A percentile compares a stretch with the other conserved stretches of the same genome.
These are phyloP conservation scores for Rhimphoctona megacephalus DNA, from an alignment of 2,888 invertebrate species.

Conservation along the genomic window DNA sequence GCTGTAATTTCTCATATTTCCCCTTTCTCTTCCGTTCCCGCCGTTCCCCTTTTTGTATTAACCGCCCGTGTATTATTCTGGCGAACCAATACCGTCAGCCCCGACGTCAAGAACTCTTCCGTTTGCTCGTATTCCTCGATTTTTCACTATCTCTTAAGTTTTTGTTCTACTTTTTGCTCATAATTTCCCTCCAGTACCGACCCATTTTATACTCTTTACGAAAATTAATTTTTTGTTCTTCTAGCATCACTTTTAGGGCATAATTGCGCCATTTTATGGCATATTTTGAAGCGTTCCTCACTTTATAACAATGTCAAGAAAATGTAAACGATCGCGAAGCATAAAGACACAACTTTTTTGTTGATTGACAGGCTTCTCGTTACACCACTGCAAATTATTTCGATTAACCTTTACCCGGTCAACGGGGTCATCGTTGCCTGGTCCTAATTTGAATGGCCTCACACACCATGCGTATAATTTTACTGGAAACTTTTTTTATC, in stretches of 20 bases:
- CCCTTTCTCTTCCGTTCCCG: slow-evolving; percentile 9
- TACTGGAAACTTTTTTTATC: too few relatives aligned
- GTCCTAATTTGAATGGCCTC: too few relatives aligned
- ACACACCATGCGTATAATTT: too few relatives aligned
- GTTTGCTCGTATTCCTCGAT: slow-evolving; percentile 21
- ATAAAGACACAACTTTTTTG: too few relatives aligned
- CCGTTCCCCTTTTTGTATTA: slow-evolving; percentile 40
- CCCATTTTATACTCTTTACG: background rate
- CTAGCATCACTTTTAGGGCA: background rate
- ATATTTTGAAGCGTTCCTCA: too few relatives aligned
- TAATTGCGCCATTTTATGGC: background rate
- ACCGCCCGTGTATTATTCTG: slow-evolving; percentile 50
- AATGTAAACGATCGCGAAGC: too few relatives aligned
- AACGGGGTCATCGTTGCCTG: too few relatives aligned
- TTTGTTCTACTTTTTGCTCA: background rate
- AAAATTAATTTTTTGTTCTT: background rate
- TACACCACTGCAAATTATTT: too few relatives aligned
- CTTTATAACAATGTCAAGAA: too few relatives aligned
- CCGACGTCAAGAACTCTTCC: slow-evolving; percentile 15
- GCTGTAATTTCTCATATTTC: slow-evolving; percentile 64
- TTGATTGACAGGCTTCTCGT: too few relatives aligned
- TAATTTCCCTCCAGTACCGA: background rate
- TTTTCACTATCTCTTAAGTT: background rate
- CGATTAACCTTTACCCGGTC: too few relatives aligned
- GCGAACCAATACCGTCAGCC: slow-evolving; percentile 40